Evolutionary conservation across 53 echinoderm and acorn worm genomes (phyloP), one percentile per base, ranked within the genome.

Genomic region (Paracentrotus lividus): DNA sequence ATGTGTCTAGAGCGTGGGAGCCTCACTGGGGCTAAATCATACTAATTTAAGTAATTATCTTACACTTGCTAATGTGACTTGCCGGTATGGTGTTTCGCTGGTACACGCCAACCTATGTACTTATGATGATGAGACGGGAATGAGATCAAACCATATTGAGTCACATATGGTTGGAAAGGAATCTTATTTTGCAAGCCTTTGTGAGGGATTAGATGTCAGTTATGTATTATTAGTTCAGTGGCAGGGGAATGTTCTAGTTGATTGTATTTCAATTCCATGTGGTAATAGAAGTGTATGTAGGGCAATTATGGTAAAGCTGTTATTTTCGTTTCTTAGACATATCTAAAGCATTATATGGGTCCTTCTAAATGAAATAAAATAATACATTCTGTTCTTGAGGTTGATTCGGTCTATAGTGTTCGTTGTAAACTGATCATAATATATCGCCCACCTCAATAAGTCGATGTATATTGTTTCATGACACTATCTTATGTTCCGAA

Each of bases 41-140:
- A 20, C 72, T 72, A 72, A 72, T 72, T 16, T 38, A 72, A 72
- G 72, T 72, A 16, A 72, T 72, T 72, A 72, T 36, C 36, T 72
- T 72, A 72, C 72, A 72, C 72, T 36, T 36, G 72, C 72, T 72
- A 72, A 72, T 72, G 72, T 72, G 72, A 72, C 38, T 38, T 16
- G 9, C 5, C 36, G 27, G 9, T 72, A 38, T 36, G 72, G 40
- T 38, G 9, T 72, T 40, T 21, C 18, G 72, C 32, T 72, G 72
- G 32, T 72, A 72, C 40, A 40, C 36, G 36, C 72, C 72, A 18
- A 72, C 40, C 36, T 72, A 20, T 20, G 40, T 36, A 21, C 36
- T 72, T 38, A 72, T 72, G 38, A 72, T 40, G 72, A 72, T 72
- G 2, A 72, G 72, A 20, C 21, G 18, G 6, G 3, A 40, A 72